phyloP scores from a whole-genome alignment of 2,797 vertebrate genomes.

The Acipenser oxyrinchus region DNA sequence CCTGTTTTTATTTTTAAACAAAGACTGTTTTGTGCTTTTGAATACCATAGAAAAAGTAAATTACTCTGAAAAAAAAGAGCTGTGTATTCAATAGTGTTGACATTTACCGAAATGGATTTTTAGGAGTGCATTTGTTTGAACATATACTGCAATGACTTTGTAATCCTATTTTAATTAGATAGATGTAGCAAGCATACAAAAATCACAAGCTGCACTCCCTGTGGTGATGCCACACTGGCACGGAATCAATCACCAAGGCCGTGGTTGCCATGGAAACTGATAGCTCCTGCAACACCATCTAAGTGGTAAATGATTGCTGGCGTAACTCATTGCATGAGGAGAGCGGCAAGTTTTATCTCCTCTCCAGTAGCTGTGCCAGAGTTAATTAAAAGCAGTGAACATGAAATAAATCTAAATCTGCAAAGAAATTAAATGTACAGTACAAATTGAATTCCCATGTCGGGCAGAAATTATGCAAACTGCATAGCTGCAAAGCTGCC shows the following conservation, averaged over 20 bases:
- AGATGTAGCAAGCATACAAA: constrained; percentile 72
- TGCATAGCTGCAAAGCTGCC: constrained; percentile 52
- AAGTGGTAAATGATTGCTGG: constrained; percentile 90
- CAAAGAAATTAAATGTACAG: constrained; percentile 86
- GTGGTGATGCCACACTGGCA: constrained; percentile 88
- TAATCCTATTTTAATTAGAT: constrained; percentile 98
- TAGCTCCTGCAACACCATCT: constrained; percentile 81
- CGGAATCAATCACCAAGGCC: constrained; percentile 90
- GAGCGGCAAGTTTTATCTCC: constrained; percentile 71
- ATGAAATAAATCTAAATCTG: constrained; percentile 92
- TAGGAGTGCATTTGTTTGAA: constrained; percentile 73
- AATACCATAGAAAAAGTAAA: background rate
- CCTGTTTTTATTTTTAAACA: too few species aligned
- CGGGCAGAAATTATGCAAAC: constrained; percentile 68
- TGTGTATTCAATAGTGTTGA: constrained; percentile 66
- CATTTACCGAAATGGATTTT: constrained; percentile 81
- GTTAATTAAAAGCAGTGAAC: constrained; percentile 93
- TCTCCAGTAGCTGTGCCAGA: constrained; percentile 75
- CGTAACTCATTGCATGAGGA: constrained; percentile 62
- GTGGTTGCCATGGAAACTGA: constrained; percentile 85
- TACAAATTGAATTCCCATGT: constrained; percentile 84
- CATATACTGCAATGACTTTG: constrained; percentile 74
- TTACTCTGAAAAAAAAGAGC: constrained; percentile 7
- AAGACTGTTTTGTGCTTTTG: too few species aligned
- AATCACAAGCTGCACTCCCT: constrained; percentile 67